phyloP scores from a whole-genome alignment of 2,113 vertebrate species.

The Trogon melanurus region DNA sequence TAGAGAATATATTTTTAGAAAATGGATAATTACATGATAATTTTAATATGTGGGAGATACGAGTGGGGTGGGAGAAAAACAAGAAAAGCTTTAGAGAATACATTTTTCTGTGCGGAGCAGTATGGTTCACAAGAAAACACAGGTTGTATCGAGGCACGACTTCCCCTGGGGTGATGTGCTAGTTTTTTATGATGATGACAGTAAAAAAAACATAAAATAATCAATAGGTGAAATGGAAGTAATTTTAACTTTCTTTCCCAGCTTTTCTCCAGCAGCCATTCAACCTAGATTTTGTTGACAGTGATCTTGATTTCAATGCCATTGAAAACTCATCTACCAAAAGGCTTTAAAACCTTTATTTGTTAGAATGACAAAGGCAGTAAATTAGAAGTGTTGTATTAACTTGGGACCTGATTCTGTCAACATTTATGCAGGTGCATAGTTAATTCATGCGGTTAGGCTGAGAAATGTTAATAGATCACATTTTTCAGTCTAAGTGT shows the following conservation, averaged over 20 bases:
- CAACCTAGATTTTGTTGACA: neutral
- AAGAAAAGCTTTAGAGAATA: neutral
- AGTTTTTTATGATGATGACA: neutral
- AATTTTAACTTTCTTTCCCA: neutral
- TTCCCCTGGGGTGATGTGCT: neutral
- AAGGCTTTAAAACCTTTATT: neutral
- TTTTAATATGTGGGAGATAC: neutral
- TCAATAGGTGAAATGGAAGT: neutral
- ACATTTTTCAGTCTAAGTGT: neutral
- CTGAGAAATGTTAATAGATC: neutral
- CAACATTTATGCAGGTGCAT: conserved; percentile 27
- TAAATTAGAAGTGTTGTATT: conserved; percentile 11
- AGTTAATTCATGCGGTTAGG: conserved; percentile 24
- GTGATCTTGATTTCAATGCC: neutral
- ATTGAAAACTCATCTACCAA: neutral
- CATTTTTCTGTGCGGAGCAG: neutral
- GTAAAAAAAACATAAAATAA: neutral
- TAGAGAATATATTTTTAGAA: neutral
- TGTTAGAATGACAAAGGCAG: neutral
- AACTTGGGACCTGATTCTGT: conserved; percentile 3
- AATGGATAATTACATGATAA: neutral
- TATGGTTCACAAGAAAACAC: neutral
- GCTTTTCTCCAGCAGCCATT: neutral
- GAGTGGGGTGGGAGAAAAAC: neutral
- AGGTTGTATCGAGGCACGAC: neutral